A percentile compares a stretch with the other conserved stretches of the same genome.
These are phyloP conservation scores for Drosophila buzzatii DNA, from an alignment of 2,888 invertebrate genomes.

Conservation along the genomic window DNA sequence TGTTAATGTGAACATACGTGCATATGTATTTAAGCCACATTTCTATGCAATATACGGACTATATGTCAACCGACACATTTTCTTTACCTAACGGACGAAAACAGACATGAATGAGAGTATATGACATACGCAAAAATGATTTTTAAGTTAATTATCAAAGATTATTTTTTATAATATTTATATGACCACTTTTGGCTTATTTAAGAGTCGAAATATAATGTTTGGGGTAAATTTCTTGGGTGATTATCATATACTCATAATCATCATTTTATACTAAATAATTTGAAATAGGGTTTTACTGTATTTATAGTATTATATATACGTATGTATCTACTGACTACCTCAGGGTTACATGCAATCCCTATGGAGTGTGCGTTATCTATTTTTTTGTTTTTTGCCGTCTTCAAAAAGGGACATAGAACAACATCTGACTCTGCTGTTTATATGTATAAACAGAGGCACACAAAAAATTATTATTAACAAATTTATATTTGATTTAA, in stretches of 20 bases:
- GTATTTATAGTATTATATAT: background rate
- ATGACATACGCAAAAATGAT: background rate
- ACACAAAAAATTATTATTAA: conserved; percentile 28
- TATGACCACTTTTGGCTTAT: background rate
- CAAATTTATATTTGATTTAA: conserved; percentile 28
- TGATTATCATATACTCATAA: background rate
- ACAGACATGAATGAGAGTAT: conserved; percentile 1
- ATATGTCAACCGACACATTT: conserved; percentile 3
- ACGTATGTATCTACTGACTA: background rate
- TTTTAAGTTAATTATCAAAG: background rate
- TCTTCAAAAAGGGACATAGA: conserved; percentile 18
- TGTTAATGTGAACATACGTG: conserved; percentile 35
- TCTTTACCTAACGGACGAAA: background rate
- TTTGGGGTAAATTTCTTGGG: background rate
- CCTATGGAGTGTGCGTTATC: background rate
- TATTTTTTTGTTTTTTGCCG: background rate
- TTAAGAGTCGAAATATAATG: background rate
- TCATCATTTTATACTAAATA: background rate
- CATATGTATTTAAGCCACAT: conserved; percentile 18
- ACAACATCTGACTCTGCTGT: conserved; percentile 30
- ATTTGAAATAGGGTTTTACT: background rate
- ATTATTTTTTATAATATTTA: background rate
- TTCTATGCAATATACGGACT: conserved; percentile 17
- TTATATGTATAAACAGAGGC: conserved; percentile 18
- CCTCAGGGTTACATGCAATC: background rate